Evolutionary conservation across 2,888 invertebrate species (phyloP).

Genomic region (Tenthredo livida): DNA sequence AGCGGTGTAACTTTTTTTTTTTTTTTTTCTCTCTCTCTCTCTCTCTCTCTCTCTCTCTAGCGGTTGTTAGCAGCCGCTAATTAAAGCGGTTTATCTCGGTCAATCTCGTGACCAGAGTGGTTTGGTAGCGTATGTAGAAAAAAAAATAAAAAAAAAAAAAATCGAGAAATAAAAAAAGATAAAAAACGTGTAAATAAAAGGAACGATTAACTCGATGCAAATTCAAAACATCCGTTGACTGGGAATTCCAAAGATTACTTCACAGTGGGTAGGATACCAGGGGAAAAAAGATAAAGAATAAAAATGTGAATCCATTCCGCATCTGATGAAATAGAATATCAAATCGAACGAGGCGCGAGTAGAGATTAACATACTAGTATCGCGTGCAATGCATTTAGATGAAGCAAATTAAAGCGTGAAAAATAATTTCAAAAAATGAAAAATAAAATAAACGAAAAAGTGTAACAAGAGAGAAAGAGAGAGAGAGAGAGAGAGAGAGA

Average conservation of each 20-base stretch:
- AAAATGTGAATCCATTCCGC: slow-evolving; percentile 35
- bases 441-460: slow-evolving; percentile 62
- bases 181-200: background rate
- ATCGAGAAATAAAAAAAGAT: background rate
- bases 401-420: background rate
- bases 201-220: slow-evolving; percentile 23
- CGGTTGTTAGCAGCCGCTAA: slow-evolving; percentile 29
- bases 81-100: slow-evolving; percentile 42
- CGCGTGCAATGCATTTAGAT: slow-evolving; percentile 17
- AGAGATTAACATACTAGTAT: slow-evolving; percentile 27
- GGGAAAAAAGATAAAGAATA: slow-evolving; percentile 50
- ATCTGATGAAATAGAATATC: slow-evolving; percentile 9
- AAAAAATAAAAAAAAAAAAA: background rate
- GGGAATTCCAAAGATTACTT: slow-evolving; percentile 54
- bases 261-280: slow-evolving; percentile 43
- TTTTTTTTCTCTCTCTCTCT: background rate
- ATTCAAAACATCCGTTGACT: slow-evolving; percentile 28
- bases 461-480: slow-evolving; percentile 58
- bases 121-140: slow-evolving; percentile 13
- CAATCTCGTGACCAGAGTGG: slow-evolving; percentile 35
- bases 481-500: slow-evolving; percentile 58
- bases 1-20: background rate
- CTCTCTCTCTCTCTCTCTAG: background rate
- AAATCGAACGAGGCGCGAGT: slow-evolving; percentile 5
- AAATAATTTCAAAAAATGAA: slow-evolving; percentile 68